Evolutionary conservation across 30 jellyfish, hydroid and myxozoan genomes (phyloP), one percentile per base, ranked within the genome.

Genomic region (Clytia hemisphaerica): DNA sequence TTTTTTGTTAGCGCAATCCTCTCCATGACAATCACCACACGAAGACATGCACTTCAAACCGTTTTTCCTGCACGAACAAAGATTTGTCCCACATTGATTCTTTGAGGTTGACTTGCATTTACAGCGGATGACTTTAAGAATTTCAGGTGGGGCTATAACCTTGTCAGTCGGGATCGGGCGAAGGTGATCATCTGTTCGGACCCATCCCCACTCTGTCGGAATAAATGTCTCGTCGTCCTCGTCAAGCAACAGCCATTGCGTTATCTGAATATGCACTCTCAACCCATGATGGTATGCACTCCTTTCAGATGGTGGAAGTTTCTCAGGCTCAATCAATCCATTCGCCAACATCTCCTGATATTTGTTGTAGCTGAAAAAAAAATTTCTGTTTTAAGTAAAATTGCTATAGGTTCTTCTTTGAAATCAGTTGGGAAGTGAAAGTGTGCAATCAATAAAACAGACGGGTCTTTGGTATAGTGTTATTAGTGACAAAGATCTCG

Each of bases 11-110:
- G 57, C 61, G 77, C 88, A 75, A 45, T 32, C 67, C 32, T 75
- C 67, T 31, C 88, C 88, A 45, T 34, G 61, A 61, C 88, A 75
- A 9, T 75, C 73, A 27, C 84, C 88, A 49, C 88, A 75, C 35
- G 85, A 60, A 19, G 84, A 2, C 37, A 63, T 72, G 32, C 88
- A 63, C 34, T 63, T 63, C 44, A 75, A 66, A 25, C 88, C 82
- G 26, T 67, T 34, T 48, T 72, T 72, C 37, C 80, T 18, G 37
- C 85, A 57, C 37, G 71, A 24, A 55, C 92, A 77, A 32, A 77
- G 32, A 45, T 67, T 77, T 67, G 85, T 77, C 57, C 68, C 35
- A 42, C 75, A 77, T 55, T 37, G 85, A 44, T 77, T 77, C 33
- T 77, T 76, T 35, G 92, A 51, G 4, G 77, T 32, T 42, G 76